phyloP scores from a whole-genome alignment of 2,797 vertebrate species.

The Borostomias antarcticus region DNA sequence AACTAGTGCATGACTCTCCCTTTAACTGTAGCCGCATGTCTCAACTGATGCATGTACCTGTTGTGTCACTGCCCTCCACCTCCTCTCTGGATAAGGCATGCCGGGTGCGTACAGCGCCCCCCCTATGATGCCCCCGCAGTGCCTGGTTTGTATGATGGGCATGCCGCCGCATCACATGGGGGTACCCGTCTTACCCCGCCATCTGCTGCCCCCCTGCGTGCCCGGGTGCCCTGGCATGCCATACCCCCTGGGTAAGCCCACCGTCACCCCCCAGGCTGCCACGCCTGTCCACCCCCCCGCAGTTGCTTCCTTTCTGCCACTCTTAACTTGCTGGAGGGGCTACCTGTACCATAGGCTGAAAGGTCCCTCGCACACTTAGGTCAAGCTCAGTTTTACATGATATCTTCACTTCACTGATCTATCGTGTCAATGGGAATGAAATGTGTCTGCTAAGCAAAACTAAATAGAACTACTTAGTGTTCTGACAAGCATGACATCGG shows the following conservation, averaged over 20 bases:
- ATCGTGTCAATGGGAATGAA: slow-evolving; percentile 7
- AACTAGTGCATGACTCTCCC: slow-evolving; percentile 52
- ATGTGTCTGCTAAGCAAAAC: slow-evolving; percentile 4
- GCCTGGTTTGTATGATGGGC: slow-evolving; percentile 89
- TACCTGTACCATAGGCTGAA: slow-evolving; percentile 76
- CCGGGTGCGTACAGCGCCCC: slow-evolving; percentile 89
- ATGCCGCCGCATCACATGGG: slow-evolving; percentile 91
- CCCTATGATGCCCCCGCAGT: slow-evolving; percentile 87
- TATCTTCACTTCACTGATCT: slow-evolving; percentile 10
- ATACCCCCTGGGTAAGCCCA: slow-evolving; percentile 90
- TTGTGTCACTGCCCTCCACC: slow-evolving; percentile 80
- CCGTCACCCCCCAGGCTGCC: slow-evolving; percentile 61
- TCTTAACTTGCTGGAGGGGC: slow-evolving; percentile 79
- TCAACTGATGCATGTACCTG: slow-evolving; percentile 93
- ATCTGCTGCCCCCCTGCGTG: slow-evolving; percentile 86
- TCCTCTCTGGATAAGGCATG: slow-evolving; percentile 81
- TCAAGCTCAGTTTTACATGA: slow-evolving; percentile 21
- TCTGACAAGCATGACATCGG: neutral
- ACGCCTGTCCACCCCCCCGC: slow-evolving; percentile 54
- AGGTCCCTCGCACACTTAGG: slow-evolving; percentile 37
- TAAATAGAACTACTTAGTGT: neutral
- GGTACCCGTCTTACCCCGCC: slow-evolving; percentile 85
- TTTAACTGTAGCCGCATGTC: slow-evolving; percentile 84
- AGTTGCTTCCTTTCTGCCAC: slow-evolving; percentile 83
- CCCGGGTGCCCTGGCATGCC: slow-evolving; percentile 87